phyloP scores from a whole-genome alignment of 1,140 invertebrate genomes.

The Lysiphlebus fabarum region DNA sequence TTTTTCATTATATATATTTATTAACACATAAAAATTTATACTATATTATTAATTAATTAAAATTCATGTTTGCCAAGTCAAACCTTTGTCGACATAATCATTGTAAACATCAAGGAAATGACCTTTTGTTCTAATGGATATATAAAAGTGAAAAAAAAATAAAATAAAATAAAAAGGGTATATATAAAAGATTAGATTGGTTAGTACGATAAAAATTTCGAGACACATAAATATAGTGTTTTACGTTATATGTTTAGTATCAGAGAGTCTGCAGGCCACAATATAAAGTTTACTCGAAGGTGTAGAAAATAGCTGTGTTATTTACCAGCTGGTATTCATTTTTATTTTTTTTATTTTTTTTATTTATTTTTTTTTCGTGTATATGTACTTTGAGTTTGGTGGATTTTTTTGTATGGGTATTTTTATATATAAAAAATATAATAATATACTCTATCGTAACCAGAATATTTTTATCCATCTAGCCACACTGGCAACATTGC shows the following conservation, averaged over 20 bases:
- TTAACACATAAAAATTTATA: too few relatives aligned
- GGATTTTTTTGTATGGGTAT: too few relatives aligned
- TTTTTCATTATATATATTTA: too few relatives aligned
- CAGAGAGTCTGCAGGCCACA: not conserved
- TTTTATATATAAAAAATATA: too few relatives aligned
- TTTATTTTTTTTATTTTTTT: too few relatives aligned
- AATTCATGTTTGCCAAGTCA: too few relatives aligned
- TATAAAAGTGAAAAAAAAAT: constrained; percentile 1
- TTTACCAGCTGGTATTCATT: constrained; percentile 17
- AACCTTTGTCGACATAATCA: too few relatives aligned
- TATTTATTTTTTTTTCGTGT: too few relatives aligned
- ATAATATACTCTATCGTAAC: constrained; percentile 7
- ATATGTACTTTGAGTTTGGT: too few relatives aligned
- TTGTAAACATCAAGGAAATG: too few relatives aligned
- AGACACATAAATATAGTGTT: constrained; percentile 19
- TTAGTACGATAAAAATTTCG: constrained; percentile 17
- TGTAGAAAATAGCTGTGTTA: constrained; percentile 25
- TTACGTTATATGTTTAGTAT: not conserved
- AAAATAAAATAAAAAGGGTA: constrained; percentile 9
- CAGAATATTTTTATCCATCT: constrained; percentile 15
- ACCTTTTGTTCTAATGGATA: too few relatives aligned
- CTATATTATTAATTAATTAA: too few relatives aligned
- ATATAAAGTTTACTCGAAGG: constrained; percentile 15
- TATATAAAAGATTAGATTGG: constrained; percentile 13
- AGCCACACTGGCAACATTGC: constrained; percentile 1